Percentiles rank a stretch among this genome's conserved stretches.
phyloP scores from a whole-genome alignment of 1,140 invertebrate species.

The Drosophila kurseongensis region DNA sequence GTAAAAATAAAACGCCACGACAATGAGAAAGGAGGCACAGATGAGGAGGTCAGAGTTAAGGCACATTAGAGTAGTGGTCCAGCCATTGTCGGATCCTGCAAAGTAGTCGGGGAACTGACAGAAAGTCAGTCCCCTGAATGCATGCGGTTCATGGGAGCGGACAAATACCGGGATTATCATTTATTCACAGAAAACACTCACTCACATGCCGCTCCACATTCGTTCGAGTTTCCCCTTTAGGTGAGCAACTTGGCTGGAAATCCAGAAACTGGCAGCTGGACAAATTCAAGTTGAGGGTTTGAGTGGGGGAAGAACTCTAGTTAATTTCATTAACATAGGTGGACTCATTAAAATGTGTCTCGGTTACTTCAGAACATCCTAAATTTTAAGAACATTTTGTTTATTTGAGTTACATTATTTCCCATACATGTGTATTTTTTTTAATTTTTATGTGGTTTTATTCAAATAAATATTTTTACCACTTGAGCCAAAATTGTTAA shows the following conservation, averaged over 20 bases:
- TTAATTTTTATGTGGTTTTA: no score
- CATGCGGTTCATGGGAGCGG: constrained; percentile 49
- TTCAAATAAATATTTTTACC: no score
- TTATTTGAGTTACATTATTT: no score
- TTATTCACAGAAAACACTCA: constrained; percentile 59
- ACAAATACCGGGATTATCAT: constrained; percentile 59
- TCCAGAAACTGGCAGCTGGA: constrained; percentile 36
- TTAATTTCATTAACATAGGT: constrained; percentile 37
- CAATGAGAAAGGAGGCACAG: constrained; percentile 38
- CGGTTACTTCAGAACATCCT: no score
- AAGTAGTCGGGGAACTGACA: constrained; percentile 53
- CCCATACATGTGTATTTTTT: no score
- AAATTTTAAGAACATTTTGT: no score
- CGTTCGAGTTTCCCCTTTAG: background rate
- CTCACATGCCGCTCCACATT: constrained; percentile 20
- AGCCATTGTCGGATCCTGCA: constrained; percentile 41
- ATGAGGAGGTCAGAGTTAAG: constrained; percentile 6
- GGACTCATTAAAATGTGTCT: background rate
- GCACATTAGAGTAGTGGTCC: constrained; percentile 15
- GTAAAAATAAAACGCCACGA: constrained; percentile 64
- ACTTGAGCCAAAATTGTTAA: no score
- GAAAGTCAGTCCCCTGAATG: constrained; percentile 41
- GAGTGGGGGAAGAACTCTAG: constrained; percentile 6
- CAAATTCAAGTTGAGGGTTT: constrained; percentile 23
- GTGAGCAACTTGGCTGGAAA: background rate